Evolutionary conservation across 2,888 invertebrate genomes (phyloP), one percentile per base, ranked within the genome.

Genomic region (Patella ulyssiponensis): DNA sequence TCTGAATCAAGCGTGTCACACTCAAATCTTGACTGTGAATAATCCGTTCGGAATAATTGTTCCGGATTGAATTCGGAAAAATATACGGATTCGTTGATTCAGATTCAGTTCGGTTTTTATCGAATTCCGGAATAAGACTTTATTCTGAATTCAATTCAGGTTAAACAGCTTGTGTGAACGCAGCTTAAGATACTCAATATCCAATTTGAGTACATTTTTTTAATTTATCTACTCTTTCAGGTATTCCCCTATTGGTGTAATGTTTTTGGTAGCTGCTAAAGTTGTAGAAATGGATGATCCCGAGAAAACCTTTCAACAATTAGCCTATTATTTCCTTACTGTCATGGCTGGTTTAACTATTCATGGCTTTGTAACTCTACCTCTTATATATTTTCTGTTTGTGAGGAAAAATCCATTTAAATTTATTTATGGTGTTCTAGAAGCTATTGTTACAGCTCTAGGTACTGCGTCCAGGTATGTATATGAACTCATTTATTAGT

Each of bases 391-490:
- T 92, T 95, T 96, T 92, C 88, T 95, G 79, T 94, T 97, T 90
- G 93, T 96, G 78, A 93, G 95, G 86, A 95, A 95, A 92, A 97
- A 97, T 92, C 97, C 97, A 9, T 96, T 95, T 93, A 95, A 95
- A 91, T 97, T 96, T 93, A 96, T 97, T 92, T 94, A 94, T 92
- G 95, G 95, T 79, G 93, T 96, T 82, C 94, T 95, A 73, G 95
- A 96, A 89, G 95, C 96, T 74, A 95, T 96, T 92, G 94, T 97
- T 80, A 97, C 96, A 75, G 97, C 96, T 71, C 95, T 96, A 90
- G 96, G 96, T 85, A 97, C 96, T 85, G 96, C 97, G 86, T 97
- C 97, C 88, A 96, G 97, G 96, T 96, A 77, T 69, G 78, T 17
- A 20, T 44, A 44, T 44, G 7, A 44, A 7, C 44, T 3, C 44